Conservation (phyloP, 2,888 invertebrate genomes). For the Folsomia candida region DNA sequence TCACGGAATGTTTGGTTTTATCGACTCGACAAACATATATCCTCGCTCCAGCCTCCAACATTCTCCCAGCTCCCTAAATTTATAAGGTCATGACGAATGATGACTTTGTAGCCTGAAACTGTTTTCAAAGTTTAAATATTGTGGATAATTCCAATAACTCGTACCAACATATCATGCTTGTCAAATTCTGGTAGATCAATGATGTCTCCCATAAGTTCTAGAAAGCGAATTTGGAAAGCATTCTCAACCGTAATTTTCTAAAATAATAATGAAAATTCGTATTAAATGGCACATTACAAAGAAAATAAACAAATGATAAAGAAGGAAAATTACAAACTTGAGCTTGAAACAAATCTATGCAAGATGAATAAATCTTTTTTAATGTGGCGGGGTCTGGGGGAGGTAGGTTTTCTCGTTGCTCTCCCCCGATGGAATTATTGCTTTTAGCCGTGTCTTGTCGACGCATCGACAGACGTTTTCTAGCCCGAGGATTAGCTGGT, state of each 20-base stretch:
- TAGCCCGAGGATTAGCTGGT: conserved; percentile 6
- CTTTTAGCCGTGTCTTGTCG: background rate
- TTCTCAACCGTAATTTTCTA: conserved; percentile 47
- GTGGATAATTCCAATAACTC: background rate
- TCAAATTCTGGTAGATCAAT: conserved; percentile 43
- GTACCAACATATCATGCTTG: conserved; percentile 43
- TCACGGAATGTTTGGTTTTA: conserved; percentile 40
- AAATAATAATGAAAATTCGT: conserved; percentile 9
- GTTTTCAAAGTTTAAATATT: conserved; percentile 4
- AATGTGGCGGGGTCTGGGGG: conserved; percentile 18
- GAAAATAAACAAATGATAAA: background rate
- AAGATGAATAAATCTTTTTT: conserved; percentile 40
- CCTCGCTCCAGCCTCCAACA: conserved; percentile 43
- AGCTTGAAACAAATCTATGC: conserved; percentile 40
- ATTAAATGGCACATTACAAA: too few species aligned
- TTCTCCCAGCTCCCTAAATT: conserved; percentile 36
- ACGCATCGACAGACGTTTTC: conserved; percentile 27
- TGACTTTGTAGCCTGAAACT: background rate
- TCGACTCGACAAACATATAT: conserved; percentile 49
- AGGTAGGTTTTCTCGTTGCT: conserved; percentile 7
- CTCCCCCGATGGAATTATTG: background rate
- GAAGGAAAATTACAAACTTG: conserved; percentile 20
- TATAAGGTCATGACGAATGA: background rate
- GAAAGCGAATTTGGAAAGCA: conserved; percentile 43
- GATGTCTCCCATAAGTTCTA: conserved; percentile 46